Evolutionary conservation across 2,888 invertebrate species (phyloP).

Genomic region (Anarsia innoxiella): DNA sequence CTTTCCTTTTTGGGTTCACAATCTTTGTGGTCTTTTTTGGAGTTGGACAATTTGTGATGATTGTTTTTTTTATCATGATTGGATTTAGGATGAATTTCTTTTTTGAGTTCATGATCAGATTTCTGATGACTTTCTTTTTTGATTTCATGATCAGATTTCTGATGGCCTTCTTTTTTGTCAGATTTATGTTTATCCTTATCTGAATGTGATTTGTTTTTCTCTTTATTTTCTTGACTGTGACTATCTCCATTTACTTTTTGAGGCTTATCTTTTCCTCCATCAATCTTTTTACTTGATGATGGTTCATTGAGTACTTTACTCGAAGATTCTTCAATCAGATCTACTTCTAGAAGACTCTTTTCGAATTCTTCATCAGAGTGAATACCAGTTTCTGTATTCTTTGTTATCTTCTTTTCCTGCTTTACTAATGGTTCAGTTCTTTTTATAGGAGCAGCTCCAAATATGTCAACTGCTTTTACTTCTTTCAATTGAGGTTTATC

Average conservation of each 20-base stretch:
- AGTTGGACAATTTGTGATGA: neutral
- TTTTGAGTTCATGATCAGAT: slow-evolving; percentile 27
- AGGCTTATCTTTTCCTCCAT: neutral
- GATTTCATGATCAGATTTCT: slow-evolving; percentile 12
- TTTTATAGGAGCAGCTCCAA: slow-evolving; percentile 77
- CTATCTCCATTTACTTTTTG: slow-evolving; percentile 7
- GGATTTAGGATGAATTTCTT: slow-evolving; percentile 33
- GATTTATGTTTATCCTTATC: slow-evolving; percentile 12
- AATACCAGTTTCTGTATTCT: slow-evolving; percentile 66
- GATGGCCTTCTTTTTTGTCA: neutral
- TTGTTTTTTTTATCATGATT: slow-evolving; percentile 1
- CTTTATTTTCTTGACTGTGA: slow-evolving; percentile 12
- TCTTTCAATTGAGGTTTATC: slow-evolving; percentile 42
- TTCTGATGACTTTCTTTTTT: slow-evolving; percentile 3
- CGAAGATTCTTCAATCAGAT: slow-evolving; percentile 61
- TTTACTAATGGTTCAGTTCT: slow-evolving; percentile 66
- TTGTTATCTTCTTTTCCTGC: slow-evolving; percentile 59
- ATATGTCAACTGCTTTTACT: slow-evolving; percentile 71
- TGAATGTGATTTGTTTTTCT: slow-evolving; percentile 14
- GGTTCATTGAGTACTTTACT: no score
- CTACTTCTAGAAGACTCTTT: slow-evolving; percentile 78
- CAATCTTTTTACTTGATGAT: slow-evolving; percentile 3
- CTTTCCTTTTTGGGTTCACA: neutral
- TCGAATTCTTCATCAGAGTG: slow-evolving; percentile 83
- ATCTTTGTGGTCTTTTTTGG: slow-evolving; percentile 1